These are phyloP conservation scores for Ceriagrion tenellum DNA, from an alignment of 2,888 invertebrate species.

Conservation along the genomic window DNA sequence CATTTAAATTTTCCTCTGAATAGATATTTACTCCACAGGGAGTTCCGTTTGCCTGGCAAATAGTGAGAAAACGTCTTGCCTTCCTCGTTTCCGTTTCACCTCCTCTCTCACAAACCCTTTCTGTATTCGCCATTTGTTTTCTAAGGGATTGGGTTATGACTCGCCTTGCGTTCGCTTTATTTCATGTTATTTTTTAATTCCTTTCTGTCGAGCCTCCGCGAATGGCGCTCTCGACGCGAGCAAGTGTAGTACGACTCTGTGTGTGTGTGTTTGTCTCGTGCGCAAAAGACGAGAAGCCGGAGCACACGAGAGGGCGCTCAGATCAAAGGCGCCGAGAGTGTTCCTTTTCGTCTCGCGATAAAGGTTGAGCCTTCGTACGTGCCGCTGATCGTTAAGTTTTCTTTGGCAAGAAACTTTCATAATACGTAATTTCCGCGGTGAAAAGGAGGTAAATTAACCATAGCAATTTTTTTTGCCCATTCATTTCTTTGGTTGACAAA, in stretches of 20 bases:
- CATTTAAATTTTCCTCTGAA: neutral
- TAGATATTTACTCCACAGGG: neutral
- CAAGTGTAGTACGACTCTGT: neutral
- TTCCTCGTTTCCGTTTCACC: neutral
- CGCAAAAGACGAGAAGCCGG: constrained; percentile 45
- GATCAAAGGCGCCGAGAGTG: constrained; percentile 34
- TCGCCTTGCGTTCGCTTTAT: neutral
- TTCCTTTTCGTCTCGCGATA: constrained; percentile 39
- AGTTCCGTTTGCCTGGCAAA: neutral
- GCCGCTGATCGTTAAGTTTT: constrained; percentile 48
- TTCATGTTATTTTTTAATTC: neutral
- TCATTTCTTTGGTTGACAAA: neutral
- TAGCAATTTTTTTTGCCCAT: neutral
- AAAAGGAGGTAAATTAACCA: neutral
- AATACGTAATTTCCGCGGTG: neutral
- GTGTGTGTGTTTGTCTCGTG: neutral
- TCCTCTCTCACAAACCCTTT: neutral
- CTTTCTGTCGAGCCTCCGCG: neutral
- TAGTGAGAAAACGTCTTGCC: neutral
- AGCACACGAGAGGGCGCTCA: constrained; percentile 17
- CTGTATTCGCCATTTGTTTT: constrained; percentile 16
- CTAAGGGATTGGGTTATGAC: neutral
- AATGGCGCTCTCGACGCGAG: constrained; percentile 24
- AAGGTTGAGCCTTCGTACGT: constrained; percentile 10
- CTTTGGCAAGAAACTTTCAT: constrained; percentile 16